Evolutionary conservation across 2,113 vertebrate species (phyloP), one percentile per base, ranked within the genome.

Genomic region (Struthio camelus): DNA sequence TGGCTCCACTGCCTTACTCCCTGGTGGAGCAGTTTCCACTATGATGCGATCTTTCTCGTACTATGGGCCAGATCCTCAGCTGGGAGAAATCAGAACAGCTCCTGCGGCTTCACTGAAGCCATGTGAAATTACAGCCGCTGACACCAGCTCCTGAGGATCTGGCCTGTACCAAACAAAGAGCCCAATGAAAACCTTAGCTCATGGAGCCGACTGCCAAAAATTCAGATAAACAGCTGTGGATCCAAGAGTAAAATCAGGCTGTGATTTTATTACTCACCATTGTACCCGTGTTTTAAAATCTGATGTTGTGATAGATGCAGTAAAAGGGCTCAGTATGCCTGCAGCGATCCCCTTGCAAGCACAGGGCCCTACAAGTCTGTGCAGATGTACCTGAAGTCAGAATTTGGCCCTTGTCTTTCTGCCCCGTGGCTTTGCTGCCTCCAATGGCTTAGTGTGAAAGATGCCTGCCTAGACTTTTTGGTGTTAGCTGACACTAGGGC

Each of bases 71-170:
- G 89, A 88, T 95, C 85, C 56, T 83, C 87, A 85, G 67, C 89
- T 95, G 71, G 75, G 80, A 77, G 36, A 93, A 85, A 88, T 93
- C 84, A 8, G 25, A 73, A 12, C 42, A 85, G 80, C 36, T 92
- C 89, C 58, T 71, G 22, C 51, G 38, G 34, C 80, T 84, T 90
- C 72, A 75, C 54, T 91, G 93, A 54, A 90, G 46, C 4, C 2
- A 83, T 50, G n/a, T 78, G 88, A 94, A 94, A 75, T 92, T 88
- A 51, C 78, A 94, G 66, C 66, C 87, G 83, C 86, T 82, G 83
- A 75, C 65, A 94, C 81, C 90, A 89, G 80, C 92, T 96, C 84
- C 91, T 96, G 64, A 90, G 64, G 72, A 95, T 83, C 81, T 4
- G 56, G 46, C 78, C 3, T 0, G 20, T 89, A 95, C 50, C 91